Conservation (phyloP, 2,888 invertebrate genomes). For the Ryuthela nishihirai region DNA sequence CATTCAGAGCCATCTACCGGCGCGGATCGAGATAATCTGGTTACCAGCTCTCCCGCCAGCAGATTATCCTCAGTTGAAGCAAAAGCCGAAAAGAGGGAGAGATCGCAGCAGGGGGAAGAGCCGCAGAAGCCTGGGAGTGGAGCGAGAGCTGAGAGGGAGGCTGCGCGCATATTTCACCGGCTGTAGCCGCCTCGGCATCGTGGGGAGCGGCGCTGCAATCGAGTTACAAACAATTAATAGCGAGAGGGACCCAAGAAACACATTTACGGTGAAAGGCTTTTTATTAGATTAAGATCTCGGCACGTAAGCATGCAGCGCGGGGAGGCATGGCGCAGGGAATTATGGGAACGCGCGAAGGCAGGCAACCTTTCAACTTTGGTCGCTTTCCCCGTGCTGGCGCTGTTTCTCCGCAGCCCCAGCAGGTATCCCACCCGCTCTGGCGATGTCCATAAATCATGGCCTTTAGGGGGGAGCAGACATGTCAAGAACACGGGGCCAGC, state of each 20-base stretch:
- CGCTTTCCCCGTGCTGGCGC: not conserved
- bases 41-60: too few relatives aligned
- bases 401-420: slow-evolving; percentile 4
- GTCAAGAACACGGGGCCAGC: not conserved
- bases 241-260: slow-evolving; percentile 27
- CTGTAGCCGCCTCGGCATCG: slow-evolving; percentile 4
- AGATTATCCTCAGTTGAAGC: too few relatives aligned
- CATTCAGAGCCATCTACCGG: slow-evolving; percentile 32
- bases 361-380: slow-evolving; percentile 19
- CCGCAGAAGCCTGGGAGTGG: too few relatives aligned
- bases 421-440: slow-evolving; percentile 14
- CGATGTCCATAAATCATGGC: slow-evolving; percentile 34
- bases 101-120: too few relatives aligned
- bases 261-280: slow-evolving; percentile 43
- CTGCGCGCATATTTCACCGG: too few relatives aligned
- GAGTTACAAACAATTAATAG: slow-evolving; percentile 42
- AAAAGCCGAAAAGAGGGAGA: too few relatives aligned
- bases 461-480: slow-evolving; percentile 1
- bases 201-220: slow-evolving; percentile 29
- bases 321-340: slow-evolving; percentile 8
- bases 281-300: slow-evolving; percentile 40
- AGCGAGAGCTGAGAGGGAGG: not conserved
- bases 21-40: slow-evolving; percentile 18
- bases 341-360: not conserved
- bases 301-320: slow-evolving; percentile 1